Evolutionary conservation across 2,113 vertebrate genomes (phyloP).

Genomic region (Pao palembangensis): DNA sequence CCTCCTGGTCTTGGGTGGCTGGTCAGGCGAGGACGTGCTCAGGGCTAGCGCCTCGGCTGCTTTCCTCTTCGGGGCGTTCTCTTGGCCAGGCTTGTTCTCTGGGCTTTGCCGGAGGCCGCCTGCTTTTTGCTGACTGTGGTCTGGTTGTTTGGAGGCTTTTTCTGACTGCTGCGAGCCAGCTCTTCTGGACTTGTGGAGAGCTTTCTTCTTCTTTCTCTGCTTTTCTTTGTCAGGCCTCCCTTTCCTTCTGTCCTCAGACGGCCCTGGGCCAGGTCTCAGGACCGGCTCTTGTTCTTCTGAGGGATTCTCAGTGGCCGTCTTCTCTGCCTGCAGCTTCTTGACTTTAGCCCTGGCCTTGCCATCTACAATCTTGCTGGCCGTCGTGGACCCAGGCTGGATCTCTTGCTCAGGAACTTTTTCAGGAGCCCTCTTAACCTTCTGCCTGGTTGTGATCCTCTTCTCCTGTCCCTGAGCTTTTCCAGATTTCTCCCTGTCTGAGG

Average conservation of each 20-base stretch:
- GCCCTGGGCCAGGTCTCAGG: conserved; percentile 25
- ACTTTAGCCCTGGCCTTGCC: conserved; percentile 36
- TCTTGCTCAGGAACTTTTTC: conserved; percentile 23
- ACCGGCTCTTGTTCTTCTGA: conserved; percentile 10
- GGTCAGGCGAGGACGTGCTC: conserved; percentile 19
- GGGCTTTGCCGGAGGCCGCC: conserved; percentile 8
- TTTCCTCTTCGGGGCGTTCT: conserved; percentile 61
- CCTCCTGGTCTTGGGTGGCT: conserved; percentile 45
- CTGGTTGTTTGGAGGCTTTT: conserved; percentile 5
- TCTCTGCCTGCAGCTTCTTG: conserved; percentile 45
- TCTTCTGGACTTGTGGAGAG: conserved; percentile 22
- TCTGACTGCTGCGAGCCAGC: conserved; percentile 23
- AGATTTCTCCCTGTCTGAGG: conserved; percentile 70
- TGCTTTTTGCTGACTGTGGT: conserved; percentile 35
- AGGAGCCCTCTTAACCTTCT: conserved; percentile 49
- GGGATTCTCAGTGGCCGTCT: conserved; percentile 27
- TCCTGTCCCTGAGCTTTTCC: conserved; percentile 62
- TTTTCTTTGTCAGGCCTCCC: conserved; percentile 55
- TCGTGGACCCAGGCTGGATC: neutral
- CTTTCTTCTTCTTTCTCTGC: conserved; percentile 29
- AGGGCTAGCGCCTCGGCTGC: conserved; percentile 36
- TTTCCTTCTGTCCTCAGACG: conserved; percentile 39
- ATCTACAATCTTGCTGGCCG: neutral
- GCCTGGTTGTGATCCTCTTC: conserved; percentile 42
- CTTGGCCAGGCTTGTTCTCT: conserved; percentile 18